Conservation (phyloP, 2,797 vertebrate genomes). For the Chiloscyllium punctatum region DNA sequence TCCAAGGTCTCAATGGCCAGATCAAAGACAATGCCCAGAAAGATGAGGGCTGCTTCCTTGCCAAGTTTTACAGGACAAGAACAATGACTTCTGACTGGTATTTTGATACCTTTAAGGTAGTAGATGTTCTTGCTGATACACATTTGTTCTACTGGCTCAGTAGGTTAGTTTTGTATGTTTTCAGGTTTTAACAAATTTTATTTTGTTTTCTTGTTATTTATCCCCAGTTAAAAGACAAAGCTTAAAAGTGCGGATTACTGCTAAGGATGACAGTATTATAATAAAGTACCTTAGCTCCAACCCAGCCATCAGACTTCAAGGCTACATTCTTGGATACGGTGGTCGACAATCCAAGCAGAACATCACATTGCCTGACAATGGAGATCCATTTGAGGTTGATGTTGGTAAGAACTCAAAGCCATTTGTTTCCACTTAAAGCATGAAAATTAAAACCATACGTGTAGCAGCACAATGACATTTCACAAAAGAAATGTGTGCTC, state of each 20-base stretch:
- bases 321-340: constrained; percentile 90
- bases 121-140: background rate
- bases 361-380: constrained; percentile 78
- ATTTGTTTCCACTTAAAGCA: constrained; percentile 25
- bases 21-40: background rate
- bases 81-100: background rate
- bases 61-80: background rate
- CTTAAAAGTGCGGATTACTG: constrained; percentile 84
- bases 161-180: background rate
- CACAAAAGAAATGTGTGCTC: background rate
- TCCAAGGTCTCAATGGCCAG: background rate
- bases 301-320: constrained; percentile 73
- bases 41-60: background rate
- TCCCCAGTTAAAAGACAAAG: constrained; percentile 73
- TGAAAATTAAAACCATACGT: constrained; percentile 3
- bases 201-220: constrained; percentile 35
- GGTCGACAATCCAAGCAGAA: constrained; percentile 86
- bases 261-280: constrained; percentile 80
- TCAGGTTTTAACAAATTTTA: background rate
- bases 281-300: constrained; percentile 78
- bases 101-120: background rate
- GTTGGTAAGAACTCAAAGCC: constrained; percentile 68
- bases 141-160: background rate
- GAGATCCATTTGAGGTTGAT: constrained; percentile 71
- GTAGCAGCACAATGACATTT: background rate